Conservation (phyloP, 2,113 vertebrate genomes). For the Pseudopipra pipra region DNA sequence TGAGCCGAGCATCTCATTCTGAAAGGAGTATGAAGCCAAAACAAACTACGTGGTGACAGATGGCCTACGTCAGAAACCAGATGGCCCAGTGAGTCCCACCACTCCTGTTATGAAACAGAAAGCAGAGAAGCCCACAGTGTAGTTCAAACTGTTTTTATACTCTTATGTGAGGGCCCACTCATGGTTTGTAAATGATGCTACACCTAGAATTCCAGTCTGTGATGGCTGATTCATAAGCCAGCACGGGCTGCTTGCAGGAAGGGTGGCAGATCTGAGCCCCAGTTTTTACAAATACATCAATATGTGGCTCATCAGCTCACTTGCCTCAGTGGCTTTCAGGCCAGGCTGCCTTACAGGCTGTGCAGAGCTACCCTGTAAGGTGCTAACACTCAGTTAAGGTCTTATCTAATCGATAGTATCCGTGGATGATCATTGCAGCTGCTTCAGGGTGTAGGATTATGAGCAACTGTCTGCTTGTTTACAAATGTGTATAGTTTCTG, state of each 20-base stretch:
- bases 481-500: not conserved
- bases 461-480: not conserved
- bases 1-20: not conserved
- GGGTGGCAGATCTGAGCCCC: not conserved
- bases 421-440: not conserved
- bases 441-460: not conserved
- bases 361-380: not conserved
- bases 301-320: not conserved
- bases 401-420: not conserved
- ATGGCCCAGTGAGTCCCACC: not conserved
- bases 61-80: slow-evolving; percentile 3
- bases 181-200: not conserved
- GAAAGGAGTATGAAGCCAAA: not conserved
- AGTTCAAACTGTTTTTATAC: not conserved
- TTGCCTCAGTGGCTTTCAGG: not conserved
- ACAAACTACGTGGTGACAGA: not conserved
- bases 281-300: accelerated
- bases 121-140: not conserved
- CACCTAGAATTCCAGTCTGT: not conserved
- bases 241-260: not conserved
- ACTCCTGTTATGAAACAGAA: not conserved
- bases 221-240: not conserved
- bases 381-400: not conserved
- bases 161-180: not conserved
- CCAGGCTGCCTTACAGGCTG: not conserved